A percentile compares a stretch with the other conserved stretches of the same genome.
Conservation (phyloP, 2,888 invertebrate genomes). For the Eupithecia dodoneata region DNA sequence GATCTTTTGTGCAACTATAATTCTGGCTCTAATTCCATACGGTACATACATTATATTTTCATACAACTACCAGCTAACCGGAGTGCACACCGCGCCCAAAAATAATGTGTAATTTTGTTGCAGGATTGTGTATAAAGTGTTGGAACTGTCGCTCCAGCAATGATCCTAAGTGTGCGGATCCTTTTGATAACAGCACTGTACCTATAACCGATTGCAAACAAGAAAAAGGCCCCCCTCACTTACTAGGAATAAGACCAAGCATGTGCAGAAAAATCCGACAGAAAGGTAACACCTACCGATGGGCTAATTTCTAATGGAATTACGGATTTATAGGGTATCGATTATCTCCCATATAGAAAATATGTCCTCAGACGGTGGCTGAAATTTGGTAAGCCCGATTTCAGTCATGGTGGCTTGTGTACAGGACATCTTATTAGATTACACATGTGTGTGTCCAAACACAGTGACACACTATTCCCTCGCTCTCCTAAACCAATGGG, state of each 20-base stretch:
- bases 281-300: conserved; percentile 86
- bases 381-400: too few relatives aligned
- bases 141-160: conserved; percentile 95
- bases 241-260: conserved; percentile 88
- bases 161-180: conserved; percentile 96
- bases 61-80: not conserved
- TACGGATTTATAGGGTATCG: not conserved
- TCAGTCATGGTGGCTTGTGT: too few relatives aligned
- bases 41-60: conserved; percentile 37
- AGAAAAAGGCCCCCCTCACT: conserved; percentile 84
- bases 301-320: not conserved
- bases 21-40: conserved; percentile 49
- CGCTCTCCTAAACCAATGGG: not conserved
- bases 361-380: too few relatives aligned
- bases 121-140: conserved; percentile 90
- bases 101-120: conserved; percentile 48
- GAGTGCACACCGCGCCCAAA: conserved; percentile 64
- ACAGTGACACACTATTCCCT: not conserved
- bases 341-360: not conserved
- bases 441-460: not conserved
- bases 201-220: conserved; percentile 92
- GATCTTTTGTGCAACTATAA: conserved; percentile 31
- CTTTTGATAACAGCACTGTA: conserved; percentile 94
- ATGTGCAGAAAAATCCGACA: conserved; percentile 97
- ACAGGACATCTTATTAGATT: not conserved